A percentile compares a stretch with the other conserved stretches of the same genome.
Evolutionary conservation across 2,888 invertebrate species (phyloP).

Genomic region (Theristus sp.): DNA sequence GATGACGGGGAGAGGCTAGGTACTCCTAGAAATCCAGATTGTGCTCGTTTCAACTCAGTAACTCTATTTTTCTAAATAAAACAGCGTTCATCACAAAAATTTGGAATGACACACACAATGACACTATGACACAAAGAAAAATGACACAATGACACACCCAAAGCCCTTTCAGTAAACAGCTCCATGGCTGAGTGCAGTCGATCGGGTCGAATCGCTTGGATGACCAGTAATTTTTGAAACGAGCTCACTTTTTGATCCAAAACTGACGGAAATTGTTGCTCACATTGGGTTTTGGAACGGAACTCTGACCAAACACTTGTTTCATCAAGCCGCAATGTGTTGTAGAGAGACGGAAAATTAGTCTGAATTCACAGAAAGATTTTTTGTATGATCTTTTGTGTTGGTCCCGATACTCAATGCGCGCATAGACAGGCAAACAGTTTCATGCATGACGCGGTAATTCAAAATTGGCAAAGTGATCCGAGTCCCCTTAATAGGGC

Average conservation of each 20-base stretch:
- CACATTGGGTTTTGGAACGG: conserved; percentile 45
- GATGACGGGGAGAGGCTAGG: conserved; percentile 43
- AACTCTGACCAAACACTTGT: conserved; percentile 49
- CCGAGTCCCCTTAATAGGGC: no score
- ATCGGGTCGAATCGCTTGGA: conserved; percentile 64
- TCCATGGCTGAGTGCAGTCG: conserved; percentile 55
- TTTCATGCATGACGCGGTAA: no score
- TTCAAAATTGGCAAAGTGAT: no score
- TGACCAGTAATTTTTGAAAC: conserved; percentile 61
- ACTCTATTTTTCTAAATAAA: no score
- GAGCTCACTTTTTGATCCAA: conserved; percentile 42
- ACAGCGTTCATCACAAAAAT: no score
- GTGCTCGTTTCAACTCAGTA: no score
- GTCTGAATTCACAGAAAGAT: conserved; percentile 33
- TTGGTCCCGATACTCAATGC: no score
- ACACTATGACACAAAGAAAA: no score
- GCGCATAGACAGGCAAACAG: no score
- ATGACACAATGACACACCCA: no score
- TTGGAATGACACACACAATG: conserved; percentile 34
- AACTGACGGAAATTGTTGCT: conserved; percentile 42
- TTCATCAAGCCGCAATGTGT: conserved; percentile 45
- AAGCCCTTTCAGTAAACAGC: conserved; percentile 40
- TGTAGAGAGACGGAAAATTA: conserved; percentile 44
- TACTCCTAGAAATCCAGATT: no score
- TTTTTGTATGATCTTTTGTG: no score